Base-by-base conservation (phyloP, 2,888 invertebrate species). In the Aphelenchoides bicaudatus region DNA sequence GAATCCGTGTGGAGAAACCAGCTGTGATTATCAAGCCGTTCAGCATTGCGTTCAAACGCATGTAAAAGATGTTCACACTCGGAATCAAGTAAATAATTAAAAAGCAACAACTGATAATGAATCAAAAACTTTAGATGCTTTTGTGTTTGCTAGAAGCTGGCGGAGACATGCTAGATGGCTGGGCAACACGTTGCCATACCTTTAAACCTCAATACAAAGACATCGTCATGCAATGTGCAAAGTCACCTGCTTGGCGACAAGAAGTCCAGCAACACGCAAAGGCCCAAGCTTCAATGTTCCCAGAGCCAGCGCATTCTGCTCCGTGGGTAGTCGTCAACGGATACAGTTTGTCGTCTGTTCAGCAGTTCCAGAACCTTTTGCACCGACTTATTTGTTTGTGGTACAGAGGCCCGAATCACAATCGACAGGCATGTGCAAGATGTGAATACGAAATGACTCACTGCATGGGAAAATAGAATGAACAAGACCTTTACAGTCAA, bases 361-460 rank as follows among this genome's bases (percentile, higher is more conserved):
- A 66, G 50, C n/a, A 23, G n/a, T 66, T 68, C 48, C n/a, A 31
- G 34, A n/a, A 50, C 2, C 52, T 65, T 21, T 47, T 67, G 16
- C 62, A 67, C 34, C 59, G 58, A 19, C 30, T 59, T 28, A 51
- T 66, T 16, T 67, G 67, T 30, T 13, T 65, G 10, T 67, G 67
- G 67, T 67, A 67, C 46, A 34, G 68, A n/a, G 67, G 67, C 8
- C 61, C 64, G 1, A 56, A 56, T n/a, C 67, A 67, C 38, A 52
- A 59, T 19, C 61, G 68, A 1, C 59, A 58, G 21, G 25, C 38
- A n/a, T 67, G 67, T 47, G 55, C 49, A 8, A 56, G 68, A 10
- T 67, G 67, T 38, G 67, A 67, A 23, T 68, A 68, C 48, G 67
- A 67, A 38, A 58, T 62, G 16, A 68, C 67, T 25, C 66, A 59